These are phyloP conservation scores for Mnemiopsis leidyi DNA, from an alignment of 37 sponge, comb jelly and placozoan species.

Conservation along the genomic window DNA sequence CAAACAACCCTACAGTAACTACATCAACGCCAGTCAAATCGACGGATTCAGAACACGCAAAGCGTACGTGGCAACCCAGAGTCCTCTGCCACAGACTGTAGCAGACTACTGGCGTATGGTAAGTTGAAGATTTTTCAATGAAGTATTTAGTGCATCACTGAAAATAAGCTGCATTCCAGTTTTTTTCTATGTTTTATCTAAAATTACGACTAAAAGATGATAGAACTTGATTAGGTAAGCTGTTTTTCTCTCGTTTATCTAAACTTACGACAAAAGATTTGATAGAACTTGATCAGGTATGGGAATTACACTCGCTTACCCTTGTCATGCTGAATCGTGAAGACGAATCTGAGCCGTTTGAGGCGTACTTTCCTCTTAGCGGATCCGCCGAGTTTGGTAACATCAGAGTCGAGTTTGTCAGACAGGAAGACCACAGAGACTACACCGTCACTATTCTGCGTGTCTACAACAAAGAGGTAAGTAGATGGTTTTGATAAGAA, in stretches of 20 bases:
- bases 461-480: slow-evolving; percentile 13
- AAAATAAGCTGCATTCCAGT: too few relatives aligned
- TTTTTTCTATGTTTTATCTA: too few relatives aligned
- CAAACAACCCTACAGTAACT: slow-evolving; percentile 35
- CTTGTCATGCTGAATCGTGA: slow-evolving; percentile 4
- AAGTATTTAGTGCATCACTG: too few relatives aligned
- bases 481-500: too few relatives aligned
- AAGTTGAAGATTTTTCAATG: not conserved
- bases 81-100: not conserved
- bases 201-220: too few relatives aligned
- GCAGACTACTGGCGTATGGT: slow-evolving; percentile 52
- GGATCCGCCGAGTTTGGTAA: slow-evolving; percentile 4
- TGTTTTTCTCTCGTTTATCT: too few relatives aligned
- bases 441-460: not conserved
- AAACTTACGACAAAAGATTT: too few relatives aligned
- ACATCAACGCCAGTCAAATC: not conserved
- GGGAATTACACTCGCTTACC: slow-evolving; percentile 9
- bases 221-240: too few relatives aligned
- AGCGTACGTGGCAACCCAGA: slow-evolving; percentile 18
- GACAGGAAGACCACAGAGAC: slow-evolving; percentile 28
- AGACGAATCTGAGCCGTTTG: slow-evolving; percentile 21
- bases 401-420: slow-evolving; percentile 13
- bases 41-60: slow-evolving; percentile 42
- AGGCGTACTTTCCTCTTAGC: slow-evolving; percentile 33
- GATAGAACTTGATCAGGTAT: too few relatives aligned